These are phyloP conservation scores for Labeo catla DNA, from an alignment of 2,113 vertebrate species.

Conservation along the genomic window DNA sequence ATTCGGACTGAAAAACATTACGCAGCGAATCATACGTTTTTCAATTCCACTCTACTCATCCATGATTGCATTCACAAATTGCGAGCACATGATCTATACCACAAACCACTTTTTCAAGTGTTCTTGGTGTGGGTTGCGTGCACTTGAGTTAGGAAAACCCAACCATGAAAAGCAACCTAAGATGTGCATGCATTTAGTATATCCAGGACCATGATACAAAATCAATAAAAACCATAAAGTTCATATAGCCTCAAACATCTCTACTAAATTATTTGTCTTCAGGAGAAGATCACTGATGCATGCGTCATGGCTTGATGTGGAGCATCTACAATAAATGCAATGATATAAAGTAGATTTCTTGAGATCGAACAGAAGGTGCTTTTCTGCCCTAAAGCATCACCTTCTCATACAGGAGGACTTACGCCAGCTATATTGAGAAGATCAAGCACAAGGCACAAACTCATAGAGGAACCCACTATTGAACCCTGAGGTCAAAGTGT, in stretches of 20 bases:
- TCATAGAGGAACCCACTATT: slow-evolving; percentile 23
- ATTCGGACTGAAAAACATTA: slow-evolving; percentile 16
- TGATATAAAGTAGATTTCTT: slow-evolving; percentile 50
- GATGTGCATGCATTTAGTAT: slow-evolving; percentile 7
- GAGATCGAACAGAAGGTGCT: slow-evolving; percentile 36
- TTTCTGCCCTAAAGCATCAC: slow-evolving; percentile 37
- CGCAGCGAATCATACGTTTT: neutral
- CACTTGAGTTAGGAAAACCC: neutral
- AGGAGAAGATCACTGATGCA: slow-evolving; percentile 33
- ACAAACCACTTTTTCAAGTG: neutral
- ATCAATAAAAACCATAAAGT: slow-evolving; percentile 32
- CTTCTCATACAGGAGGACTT: slow-evolving; percentile 55
- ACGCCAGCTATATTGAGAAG: slow-evolving; percentile 44
- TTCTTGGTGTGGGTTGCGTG: neutral
- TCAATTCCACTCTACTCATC: neutral
- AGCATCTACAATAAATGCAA: slow-evolving; percentile 38
- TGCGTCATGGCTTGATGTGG: slow-evolving; percentile 3
- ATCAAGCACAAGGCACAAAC: slow-evolving; percentile 46
- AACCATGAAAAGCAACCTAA: neutral
- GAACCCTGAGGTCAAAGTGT: slow-evolving; percentile 45
- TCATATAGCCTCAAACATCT: slow-evolving; percentile 16
- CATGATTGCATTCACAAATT: slow-evolving; percentile 3
- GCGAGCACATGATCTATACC: neutral
- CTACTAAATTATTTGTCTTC: slow-evolving; percentile 8
- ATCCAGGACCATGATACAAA: neutral